Percentiles rank a stretch among this genome's conserved stretches.
Evolutionary conservation across 2,113 vertebrate genomes (phyloP).

Genomic region (Accipiter cooperii): DNA sequence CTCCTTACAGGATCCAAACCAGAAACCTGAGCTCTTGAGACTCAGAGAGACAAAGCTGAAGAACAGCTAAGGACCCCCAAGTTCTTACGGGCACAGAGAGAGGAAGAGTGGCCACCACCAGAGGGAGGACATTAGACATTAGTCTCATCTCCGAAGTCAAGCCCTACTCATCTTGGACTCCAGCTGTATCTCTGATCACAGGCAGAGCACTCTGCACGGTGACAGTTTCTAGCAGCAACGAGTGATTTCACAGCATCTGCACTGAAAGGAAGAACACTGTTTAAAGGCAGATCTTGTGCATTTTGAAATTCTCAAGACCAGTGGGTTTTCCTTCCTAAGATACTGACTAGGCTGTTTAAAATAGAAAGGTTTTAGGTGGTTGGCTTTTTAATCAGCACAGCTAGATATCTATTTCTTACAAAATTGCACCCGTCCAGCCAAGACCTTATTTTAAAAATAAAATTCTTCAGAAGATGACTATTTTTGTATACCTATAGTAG

Average conservation of each 20-base stretch:
- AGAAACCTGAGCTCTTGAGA: background rate
- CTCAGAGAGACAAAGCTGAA: background rate
- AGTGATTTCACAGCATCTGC: background rate
- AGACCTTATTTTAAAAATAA: background rate
- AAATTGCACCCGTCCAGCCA: background rate
- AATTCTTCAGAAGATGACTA: background rate
- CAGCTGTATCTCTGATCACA: background rate
- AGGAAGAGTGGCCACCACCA: background rate
- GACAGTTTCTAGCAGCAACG: background rate
- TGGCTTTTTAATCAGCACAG: background rate
- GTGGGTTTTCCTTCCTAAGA: background rate
- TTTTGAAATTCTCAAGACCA: background rate
- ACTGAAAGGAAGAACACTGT: background rate
- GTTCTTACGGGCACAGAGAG: accelerated
- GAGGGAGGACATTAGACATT: background rate
- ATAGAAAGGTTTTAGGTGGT: background rate
- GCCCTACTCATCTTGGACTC: background rate
- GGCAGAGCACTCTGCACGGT: background rate
- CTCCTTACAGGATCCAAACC: background rate
- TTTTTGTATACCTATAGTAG: background rate
- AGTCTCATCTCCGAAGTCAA: background rate
- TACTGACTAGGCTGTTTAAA: background rate
- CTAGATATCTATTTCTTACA: background rate
- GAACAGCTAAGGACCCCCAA: background rate
- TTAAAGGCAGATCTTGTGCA: background rate